Conservation (phyloP, 2,888 invertebrate genomes). For the Drosophila pseudotakahashii region DNA sequence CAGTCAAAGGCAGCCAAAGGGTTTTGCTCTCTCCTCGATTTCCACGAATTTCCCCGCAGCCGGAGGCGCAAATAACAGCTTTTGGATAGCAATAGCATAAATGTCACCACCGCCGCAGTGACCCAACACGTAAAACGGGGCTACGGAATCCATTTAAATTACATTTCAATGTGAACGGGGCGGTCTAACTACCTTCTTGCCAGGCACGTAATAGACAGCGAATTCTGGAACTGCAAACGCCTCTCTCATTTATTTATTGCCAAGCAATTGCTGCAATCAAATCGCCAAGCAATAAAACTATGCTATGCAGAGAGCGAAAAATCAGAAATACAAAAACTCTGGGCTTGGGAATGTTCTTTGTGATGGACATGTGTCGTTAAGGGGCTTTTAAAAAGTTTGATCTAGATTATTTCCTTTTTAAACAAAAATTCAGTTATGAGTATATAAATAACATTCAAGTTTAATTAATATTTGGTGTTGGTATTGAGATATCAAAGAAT, state of each 20-base stretch:
- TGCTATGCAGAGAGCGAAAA: conserved; percentile 22
- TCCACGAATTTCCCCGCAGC: conserved; percentile 16
- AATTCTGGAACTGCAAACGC: conserved; percentile 33
- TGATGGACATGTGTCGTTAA: no score
- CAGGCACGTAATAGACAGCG: conserved; percentile 48
- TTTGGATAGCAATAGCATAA: conserved; percentile 17
- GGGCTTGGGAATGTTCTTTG: background rate
- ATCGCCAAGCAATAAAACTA: conserved; percentile 39
- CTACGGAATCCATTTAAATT: conserved; percentile 61
- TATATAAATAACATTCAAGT: no score
- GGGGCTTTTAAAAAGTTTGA: no score
- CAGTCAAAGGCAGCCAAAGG: conserved; percentile 27
- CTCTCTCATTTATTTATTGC: conserved; percentile 57
- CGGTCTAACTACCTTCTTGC: conserved; percentile 37
- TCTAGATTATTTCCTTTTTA: no score
- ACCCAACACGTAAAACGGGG: conserved; percentile 32
- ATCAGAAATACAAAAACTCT: background rate
- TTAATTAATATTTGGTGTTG: no score
- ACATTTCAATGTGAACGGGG: conserved; percentile 28
- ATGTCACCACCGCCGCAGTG: conserved; percentile 28
- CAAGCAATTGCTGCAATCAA: conserved; percentile 56
- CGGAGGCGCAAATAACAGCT: conserved; percentile 24
- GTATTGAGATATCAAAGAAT: no score
- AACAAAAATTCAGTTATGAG: no score
- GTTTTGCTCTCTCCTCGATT: conserved; percentile 11